A percentile compares a stretch with the other conserved stretches of the same genome.
Conservation (phyloP, 2,888 invertebrate species). For the Subacronicta megacephala region DNA sequence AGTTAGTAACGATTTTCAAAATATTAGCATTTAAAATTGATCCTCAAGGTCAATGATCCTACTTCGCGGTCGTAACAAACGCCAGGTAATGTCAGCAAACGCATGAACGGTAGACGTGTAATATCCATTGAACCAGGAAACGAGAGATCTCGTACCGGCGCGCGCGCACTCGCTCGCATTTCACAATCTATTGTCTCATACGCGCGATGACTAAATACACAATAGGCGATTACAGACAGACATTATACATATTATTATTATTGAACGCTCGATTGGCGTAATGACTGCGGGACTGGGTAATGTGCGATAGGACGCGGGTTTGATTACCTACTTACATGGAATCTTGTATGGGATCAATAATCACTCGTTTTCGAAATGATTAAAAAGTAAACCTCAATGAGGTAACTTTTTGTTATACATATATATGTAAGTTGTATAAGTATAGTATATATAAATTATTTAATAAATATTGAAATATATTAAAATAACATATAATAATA, state of each 20-base stretch:
- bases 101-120: background rate
- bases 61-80: background rate
- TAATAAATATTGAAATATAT: too few species aligned
- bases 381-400: too few species aligned
- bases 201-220: slow-evolving; percentile 29
- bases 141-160: slow-evolving; percentile 22
- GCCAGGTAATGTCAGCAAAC: background rate
- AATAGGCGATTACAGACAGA: slow-evolving; percentile 14
- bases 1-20: too few species aligned
- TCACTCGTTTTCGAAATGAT: too few species aligned
- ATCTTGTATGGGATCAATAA: too few species aligned
- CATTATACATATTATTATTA: background rate
- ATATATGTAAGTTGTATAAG: too few species aligned
- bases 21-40: background rate
- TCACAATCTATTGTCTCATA: slow-evolving; percentile 51
- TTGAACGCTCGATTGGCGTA: background rate
- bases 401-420: too few species aligned
- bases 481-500: too few species aligned
- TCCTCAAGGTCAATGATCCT: background rate
- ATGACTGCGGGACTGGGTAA: background rate
- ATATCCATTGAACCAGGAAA: slow-evolving; percentile 35
- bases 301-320: background rate
- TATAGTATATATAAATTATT: too few species aligned
- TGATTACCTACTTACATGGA: too few species aligned
- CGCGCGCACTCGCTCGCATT: slow-evolving; percentile 31